Base-by-base conservation (phyloP, 1,140 invertebrate species). In the Lepidurus apus region DNA sequence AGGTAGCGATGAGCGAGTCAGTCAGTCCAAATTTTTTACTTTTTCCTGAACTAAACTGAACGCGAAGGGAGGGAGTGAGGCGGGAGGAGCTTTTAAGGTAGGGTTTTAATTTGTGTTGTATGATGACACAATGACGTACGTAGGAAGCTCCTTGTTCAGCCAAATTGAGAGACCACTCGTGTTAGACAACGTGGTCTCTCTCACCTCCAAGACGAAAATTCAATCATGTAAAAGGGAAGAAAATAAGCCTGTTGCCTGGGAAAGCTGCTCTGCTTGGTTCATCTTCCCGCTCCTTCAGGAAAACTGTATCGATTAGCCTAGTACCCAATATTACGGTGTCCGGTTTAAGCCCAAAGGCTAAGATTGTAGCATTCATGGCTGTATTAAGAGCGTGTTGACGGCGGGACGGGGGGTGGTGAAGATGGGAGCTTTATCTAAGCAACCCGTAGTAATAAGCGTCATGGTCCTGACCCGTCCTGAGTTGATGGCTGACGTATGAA, bases 181-280 rank as follows among this genome's bases (percentile, higher is more conserved):
- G 21, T n/a, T n/a, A 65, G 17, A 65, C 53, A n/a, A 65, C 53
- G 13, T 65, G 21, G 17, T n/a, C 53, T 21, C 53, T 17, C 1
- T 65, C 34, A 3, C 6, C 53, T 7, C 53, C 13, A 7, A 65
- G 13, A 65, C 21, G 53, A 65, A 65, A 65, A 65, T 17, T 65
- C 53, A 13, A 65, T 21, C 53, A 21, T 17, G 53, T 21, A 65
- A 65, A 65, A n/a, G 53, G 34, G 34, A 34, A 34, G 34, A 34
- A 34, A 34, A 65, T 65, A 13, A 65, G 53, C 53, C 53, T 65
- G 53, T 65, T 65, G 53, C 53, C 53, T 13, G 53, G 53, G 53
- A 11, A 21, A 65, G 21, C 8, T 65, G 34, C 21, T 13, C n/a
- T 65, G 53, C 53, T 65, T 65, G 17, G 53, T 65, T 4, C 34